phyloP scores from a whole-genome alignment of 2,888 invertebrate species.

The Latrodectus hesperus region DNA sequence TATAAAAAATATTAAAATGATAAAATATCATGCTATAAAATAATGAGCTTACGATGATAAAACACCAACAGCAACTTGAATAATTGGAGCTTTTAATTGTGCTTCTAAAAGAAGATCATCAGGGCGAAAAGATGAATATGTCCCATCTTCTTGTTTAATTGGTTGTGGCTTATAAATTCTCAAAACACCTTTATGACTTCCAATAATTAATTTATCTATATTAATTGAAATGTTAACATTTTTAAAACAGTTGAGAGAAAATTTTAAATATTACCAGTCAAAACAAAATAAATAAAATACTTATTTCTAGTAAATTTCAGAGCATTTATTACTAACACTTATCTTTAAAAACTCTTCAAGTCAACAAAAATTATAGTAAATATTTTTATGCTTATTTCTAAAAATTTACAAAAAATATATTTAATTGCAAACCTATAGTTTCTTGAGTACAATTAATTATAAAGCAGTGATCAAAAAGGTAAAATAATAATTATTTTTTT shows the following conservation, averaged over 20 bases:
- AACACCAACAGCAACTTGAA: constrained; percentile 88
- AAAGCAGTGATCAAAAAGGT: too few species aligned
- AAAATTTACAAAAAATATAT: too few species aligned
- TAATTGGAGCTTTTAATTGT: constrained; percentile 83
- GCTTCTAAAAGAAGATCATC: constrained; percentile 84
- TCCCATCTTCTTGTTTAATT: constrained; percentile 67
- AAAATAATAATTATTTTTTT: too few species aligned
- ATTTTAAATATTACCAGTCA: not conserved
- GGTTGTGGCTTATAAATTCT: constrained; percentile 82
- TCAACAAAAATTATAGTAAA: too few species aligned
- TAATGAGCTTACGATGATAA: constrained; percentile 84
- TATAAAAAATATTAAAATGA: too few species aligned
- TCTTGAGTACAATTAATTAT: too few species aligned
- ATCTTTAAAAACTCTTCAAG: too few species aligned
- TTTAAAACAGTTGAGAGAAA: not conserved
- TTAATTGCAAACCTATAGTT: too few species aligned
- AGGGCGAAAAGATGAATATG: constrained; percentile 72
- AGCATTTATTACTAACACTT: not conserved
- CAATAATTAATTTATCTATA: constrained; percentile 83
- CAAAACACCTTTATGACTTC: constrained; percentile 86
- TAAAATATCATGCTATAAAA: too few species aligned
- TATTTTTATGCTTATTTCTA: too few species aligned
- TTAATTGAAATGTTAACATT: constrained; percentile 33
- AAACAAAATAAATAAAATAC: not conserved
- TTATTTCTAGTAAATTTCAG: not conserved